Base-by-base conservation (phyloP, 2,888 invertebrate genomes). In the Tipula vernalis region DNA sequence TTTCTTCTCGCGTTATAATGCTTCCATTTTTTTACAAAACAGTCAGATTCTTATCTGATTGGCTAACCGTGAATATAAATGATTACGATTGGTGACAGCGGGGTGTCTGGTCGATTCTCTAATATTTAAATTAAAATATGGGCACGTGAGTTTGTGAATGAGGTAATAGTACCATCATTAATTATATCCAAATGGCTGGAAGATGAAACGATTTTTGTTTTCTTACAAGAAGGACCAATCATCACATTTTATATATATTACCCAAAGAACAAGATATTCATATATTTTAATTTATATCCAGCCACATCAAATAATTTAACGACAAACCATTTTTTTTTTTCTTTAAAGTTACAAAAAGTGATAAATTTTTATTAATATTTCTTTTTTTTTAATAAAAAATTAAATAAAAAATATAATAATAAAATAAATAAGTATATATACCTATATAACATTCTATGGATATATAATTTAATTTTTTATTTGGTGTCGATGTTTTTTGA, bases 241-340 rank as follows among this genome's bases (percentile, higher is more conserved):
- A 71, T 71, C 71, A 71, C 51, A 15, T 57, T 51, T n/a, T n/a
- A 51, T 51, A 51, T 51, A 5, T 12, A 51, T 51, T 51, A 51
- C n/a, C 5, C 18, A 6, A n/a, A 15, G 57, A 57, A 57, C 57
- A 71, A 71, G 28, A 71, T 71, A 71, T 71, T 71, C 28, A 71
- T 71, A 44, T 44, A 12, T 44, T 44, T 44, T 10, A 71, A 71
- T 71, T 71, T 71, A 71, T 71, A 28, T 71, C 71, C 71, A 71
- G 71, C 71, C 71, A 71, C 71, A 71, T 71, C 71, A 71, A 71
- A 71, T 71, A 71, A 71, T 71, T 71, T 71, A 71, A 71, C 71
- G 71, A 71, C 71, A 71, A 71, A 71, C 10, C 28, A 28, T 28
- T 28, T 71, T 28, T 71, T 71, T 71, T 71, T 28, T 71, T 28